phyloP scores from a whole-genome alignment of 1,140 invertebrate genomes.

The Magallana angulata region DNA sequence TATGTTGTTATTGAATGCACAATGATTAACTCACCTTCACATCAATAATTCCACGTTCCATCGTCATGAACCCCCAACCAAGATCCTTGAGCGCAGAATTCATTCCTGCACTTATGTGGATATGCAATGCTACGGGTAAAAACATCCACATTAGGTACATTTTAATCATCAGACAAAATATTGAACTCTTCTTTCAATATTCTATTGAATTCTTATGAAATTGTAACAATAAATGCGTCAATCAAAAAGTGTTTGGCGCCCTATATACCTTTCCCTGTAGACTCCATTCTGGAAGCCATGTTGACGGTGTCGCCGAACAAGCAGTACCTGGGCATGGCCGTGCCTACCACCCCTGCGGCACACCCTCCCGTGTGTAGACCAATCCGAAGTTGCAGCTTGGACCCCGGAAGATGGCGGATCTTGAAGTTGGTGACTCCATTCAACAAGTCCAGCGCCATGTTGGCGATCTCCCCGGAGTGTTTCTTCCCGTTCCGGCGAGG shows the following conservation, averaged over 20 bases:
- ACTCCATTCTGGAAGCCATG: conserved; percentile 76
- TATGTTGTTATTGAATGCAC: too few relatives aligned
- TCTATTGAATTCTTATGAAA: too few relatives aligned
- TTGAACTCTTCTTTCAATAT: too few relatives aligned
- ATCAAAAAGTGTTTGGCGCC: neutral
- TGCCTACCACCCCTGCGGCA: conserved; percentile 76
- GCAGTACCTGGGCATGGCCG: conserved; percentile 75
- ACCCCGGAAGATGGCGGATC: conserved; percentile 89
- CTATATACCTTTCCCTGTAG: conserved; percentile 69
- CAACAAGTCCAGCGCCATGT: conserved; percentile 92
- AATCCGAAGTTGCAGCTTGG: conserved; percentile 91
- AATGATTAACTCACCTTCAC: conserved; percentile 67
- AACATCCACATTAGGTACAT: neutral
- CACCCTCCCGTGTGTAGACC: conserved; percentile 91
- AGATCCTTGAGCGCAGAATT: conserved; percentile 64
- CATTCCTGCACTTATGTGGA: conserved; percentile 67
- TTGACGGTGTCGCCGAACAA: conserved; percentile 76
- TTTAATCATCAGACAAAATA: too few relatives aligned
- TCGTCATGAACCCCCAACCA: conserved; percentile 67
- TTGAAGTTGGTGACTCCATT: conserved; percentile 91
- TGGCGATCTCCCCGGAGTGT: conserved; percentile 89
- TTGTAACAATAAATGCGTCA: too few relatives aligned
- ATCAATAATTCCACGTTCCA: conserved; percentile 70
- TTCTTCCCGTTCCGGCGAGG: conserved; percentile 89
- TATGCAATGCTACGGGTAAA: conserved; percentile 54